Evolutionary conservation across 2,888 invertebrate species (phyloP), one percentile per base, ranked within the genome.

Genomic region (Nowickia ferox): DNA sequence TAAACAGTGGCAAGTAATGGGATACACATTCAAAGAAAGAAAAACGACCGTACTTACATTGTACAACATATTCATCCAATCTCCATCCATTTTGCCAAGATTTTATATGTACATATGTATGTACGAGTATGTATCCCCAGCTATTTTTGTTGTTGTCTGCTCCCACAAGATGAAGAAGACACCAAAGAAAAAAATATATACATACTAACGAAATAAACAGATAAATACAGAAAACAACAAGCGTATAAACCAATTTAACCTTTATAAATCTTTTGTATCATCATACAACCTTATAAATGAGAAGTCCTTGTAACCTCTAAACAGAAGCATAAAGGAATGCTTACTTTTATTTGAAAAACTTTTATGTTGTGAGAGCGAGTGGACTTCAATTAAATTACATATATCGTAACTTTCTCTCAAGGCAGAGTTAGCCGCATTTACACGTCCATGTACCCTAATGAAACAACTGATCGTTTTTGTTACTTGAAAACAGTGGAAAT

Each of bases 181-280:
- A 65, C 13, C 30, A 30, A 30, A 30, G 11, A 6, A 59, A 46
- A 22, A 53, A 30, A 40, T 5, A 57, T 4, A 55, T 9, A 68
- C 17, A 42, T 42, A 53, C 48, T 66, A 72, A 63, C 38, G 40
- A 72, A 59, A 69, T 69, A 78, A 78, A 78, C 59, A 74, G 57
- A 80, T 65, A 48, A 65, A 66, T 59, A 22, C 10, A 63, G 30
- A 30, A 5, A 66, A 65, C 65, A 59, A 75, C 42, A 19, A 78
- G 4, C 48, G 66, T 30, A 68, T 78, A 71, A 75, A 80, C 75
- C 59, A 84, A 84, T 84, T 84, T 80, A 84, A 80, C 76, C 71
- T 84, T 76, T 76, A 71, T 38, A 80, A 80, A 42, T 48, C 61
- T 69, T 71, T 71, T 38, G 48, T 63, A 71, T 55, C 66, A 13